Evolutionary conservation across 2,113 vertebrate genomes (phyloP), one percentile per base, ranked within the genome.

Genomic region (Passer montanus): DNA sequence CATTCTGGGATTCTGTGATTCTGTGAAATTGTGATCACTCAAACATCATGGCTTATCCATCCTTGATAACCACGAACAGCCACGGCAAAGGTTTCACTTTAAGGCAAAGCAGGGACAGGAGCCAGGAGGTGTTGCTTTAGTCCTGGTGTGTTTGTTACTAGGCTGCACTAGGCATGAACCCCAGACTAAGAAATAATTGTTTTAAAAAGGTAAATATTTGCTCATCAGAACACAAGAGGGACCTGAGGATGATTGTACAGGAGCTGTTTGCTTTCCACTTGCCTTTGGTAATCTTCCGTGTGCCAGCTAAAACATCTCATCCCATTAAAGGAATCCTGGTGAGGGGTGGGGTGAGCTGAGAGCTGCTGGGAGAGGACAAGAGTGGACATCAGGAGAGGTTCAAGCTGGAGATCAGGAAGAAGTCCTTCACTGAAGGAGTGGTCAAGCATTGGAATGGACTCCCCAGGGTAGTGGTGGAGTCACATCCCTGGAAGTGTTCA

Each of bases 121-220:
- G 82, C 63, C 49, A 56, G 74, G n/a, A 35, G 19, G 46, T 24
- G 41, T 62, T 92, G 58, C 43, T 76, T 69, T 86, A 20, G 7
- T 80, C 8, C 67, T 37, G 66, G 4, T 53, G 24, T 73, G 72
- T 75, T 90, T 79, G 58, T 87, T 80, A 37, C 52, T 11, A 33
- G 70, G 62, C 70, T 91, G 68, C 83, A 37, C 80, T 63, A 41
- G 59, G 78, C 47, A 27, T 70, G 89, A 93, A 73, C 75, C 39
- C 62, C 73, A 79, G 56, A 72, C 53, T 58, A 22, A 63, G 66
- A 87, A 94, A 63, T 67, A 85, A 60, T 93, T 73, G 59, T 55
- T 92, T 63, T 55, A 3, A 47, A 79, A 88, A 81, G 64, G 75
- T 82, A 94, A 96, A 93, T 96, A 94, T 96, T 96, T 96, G 77